Percentiles rank a stretch among this genome's conserved stretches.
Evolutionary conservation across 2,888 invertebrate genomes (phyloP).

Genomic region (Salticus scenicus): DNA sequence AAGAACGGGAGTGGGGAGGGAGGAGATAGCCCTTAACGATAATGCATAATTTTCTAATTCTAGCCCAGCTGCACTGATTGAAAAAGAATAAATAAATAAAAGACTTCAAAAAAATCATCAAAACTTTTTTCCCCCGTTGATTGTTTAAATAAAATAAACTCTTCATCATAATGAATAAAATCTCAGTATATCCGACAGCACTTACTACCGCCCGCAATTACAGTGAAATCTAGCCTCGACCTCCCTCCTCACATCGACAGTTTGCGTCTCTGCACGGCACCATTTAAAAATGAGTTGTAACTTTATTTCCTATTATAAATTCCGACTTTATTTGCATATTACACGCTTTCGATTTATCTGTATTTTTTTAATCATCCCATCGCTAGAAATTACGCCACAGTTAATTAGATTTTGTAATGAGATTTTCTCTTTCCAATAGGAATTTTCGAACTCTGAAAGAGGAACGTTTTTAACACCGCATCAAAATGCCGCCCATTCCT

Average conservation of each 20-base stretch:
- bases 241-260: neutral
- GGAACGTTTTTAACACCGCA: conserved; percentile 27
- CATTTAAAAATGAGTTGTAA: conserved; percentile 19
- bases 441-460: conserved; percentile 8
- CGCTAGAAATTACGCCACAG: neutral
- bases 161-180: neutral
- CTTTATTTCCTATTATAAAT: conserved; percentile 21
- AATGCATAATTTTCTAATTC: too few relatives aligned
- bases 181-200: neutral
- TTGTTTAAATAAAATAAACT: too few relatives aligned
- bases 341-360: neutral
- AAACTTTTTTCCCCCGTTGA: too few relatives aligned
- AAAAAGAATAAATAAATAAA: too few relatives aligned
- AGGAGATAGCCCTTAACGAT: too few relatives aligned
- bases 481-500: conserved; percentile 36
- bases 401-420: conserved; percentile 39
- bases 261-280: neutral
- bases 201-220: neutral
- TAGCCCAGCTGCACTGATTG: too few relatives aligned
- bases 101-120: too few relatives aligned
- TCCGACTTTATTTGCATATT: conserved; percentile 32
- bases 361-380: conserved; percentile 9
- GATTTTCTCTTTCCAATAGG: neutral
- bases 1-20: too few relatives aligned
- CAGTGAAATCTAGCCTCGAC: neutral